Evolutionary conservation across 2,888 invertebrate genomes (phyloP), one percentile per base, ranked within the genome.

Genomic region (Harpalus rubripes): DNA sequence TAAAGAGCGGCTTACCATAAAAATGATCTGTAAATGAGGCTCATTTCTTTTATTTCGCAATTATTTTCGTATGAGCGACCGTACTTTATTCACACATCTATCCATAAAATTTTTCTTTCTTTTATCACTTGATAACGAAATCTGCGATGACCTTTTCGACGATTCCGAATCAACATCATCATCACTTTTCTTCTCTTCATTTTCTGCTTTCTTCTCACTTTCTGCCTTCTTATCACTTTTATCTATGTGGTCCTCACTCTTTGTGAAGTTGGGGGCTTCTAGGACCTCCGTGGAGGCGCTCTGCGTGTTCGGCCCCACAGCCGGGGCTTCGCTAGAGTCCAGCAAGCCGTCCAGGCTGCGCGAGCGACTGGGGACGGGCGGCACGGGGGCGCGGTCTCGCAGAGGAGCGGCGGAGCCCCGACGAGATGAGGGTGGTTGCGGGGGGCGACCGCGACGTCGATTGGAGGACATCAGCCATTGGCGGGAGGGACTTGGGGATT

Each of bases 71-170:
- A 94, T 95, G 90, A 96, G 93, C 92, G 95, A 95, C 92, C 95
- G 94, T 91, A 96, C 95, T 94, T 96, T 96, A 92, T 95, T 96
- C 88, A 96, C 95, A 91, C 96, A 96, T 91, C 95, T 93, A 93
- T 96, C 96, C 94, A 97, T 95, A 91, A 97, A 96, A 91, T 96
- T 96, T 90, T 95, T 94, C 91, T 95, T 95, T 89, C 94, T 93
- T 90, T 93, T 93, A 88, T 94, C 91, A 88, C 90, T 93, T 89
- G 93, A 91, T 88, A 93, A 52, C 12, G 84, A 84, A 18, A 79
- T 22, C 41, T 78, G 79, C 18, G 84, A 84, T 7, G 84, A 41
- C 8, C 72, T 26, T 58, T 82, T 82, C 72, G 72, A 72, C 85
- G 93, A 93, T 88, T 93, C 93, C 88, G 91, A 91, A 87, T 92